phyloP scores from a whole-genome alignment of 2,113 vertebrate genomes.

The Chrysemys picta region DNA sequence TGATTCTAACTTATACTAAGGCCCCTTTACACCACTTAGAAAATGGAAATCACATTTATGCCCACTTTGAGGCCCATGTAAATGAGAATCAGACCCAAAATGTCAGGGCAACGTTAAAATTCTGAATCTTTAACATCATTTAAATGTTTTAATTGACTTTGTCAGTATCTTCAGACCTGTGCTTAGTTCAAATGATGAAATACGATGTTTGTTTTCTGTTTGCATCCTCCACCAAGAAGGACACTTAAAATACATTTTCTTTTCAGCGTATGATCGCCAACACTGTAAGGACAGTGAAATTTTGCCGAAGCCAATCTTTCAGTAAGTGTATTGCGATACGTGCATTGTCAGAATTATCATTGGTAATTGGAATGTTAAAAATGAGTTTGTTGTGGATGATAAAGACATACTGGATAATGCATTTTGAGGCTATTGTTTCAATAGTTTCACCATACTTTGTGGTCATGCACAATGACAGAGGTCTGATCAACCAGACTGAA shows the following conservation, averaged over 20 bases:
- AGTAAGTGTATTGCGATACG: constrained; percentile 86
- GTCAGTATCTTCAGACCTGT: constrained; percentile 40
- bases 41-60: constrained; percentile 45
- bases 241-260: constrained; percentile 36
- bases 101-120: constrained; percentile 48
- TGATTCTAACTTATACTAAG: constrained; percentile 40
- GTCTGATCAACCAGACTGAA: background rate
- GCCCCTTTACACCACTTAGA: constrained; percentile 28
- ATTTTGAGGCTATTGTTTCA: constrained; percentile 31
- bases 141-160: constrained; percentile 61
- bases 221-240: constrained; percentile 30
- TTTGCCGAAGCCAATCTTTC: constrained; percentile 93
- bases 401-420: background rate
- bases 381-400: background rate
- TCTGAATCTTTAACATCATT: constrained; percentile 56
- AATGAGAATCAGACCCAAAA: constrained; percentile 62
- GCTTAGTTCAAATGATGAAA: constrained; percentile 63
- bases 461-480: background rate
- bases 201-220: constrained; percentile 60
- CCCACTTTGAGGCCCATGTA: constrained; percentile 54
- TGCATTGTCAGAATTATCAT: constrained; percentile 29
- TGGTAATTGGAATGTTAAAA: constrained; percentile 46
- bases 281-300: constrained; percentile 92
- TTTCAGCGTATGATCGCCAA: constrained; percentile 97
- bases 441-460: background rate